These are phyloP conservation scores for Philereme transversata DNA, from an alignment of 2,888 invertebrate species.

Conservation along the genomic window DNA sequence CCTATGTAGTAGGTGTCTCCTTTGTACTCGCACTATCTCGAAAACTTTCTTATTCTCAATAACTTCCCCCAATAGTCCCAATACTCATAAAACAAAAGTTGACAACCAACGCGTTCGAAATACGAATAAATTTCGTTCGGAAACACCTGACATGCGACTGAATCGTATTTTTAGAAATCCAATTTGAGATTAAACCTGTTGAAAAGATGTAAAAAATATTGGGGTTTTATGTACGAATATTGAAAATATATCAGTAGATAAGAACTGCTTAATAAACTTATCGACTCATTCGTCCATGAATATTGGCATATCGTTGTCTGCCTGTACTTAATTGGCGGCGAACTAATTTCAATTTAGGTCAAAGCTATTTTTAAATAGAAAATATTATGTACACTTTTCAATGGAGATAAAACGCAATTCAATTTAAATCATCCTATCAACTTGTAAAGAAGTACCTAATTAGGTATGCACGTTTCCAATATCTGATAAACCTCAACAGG, in stretches of 20 bases:
- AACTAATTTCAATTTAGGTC: too few species aligned
- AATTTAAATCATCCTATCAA: too few species aligned
- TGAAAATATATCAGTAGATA: slow-evolving; percentile 5
- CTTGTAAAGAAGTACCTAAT: too few species aligned
- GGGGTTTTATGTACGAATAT: slow-evolving; percentile 1
- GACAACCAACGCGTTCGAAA: slow-evolving; percentile 12
- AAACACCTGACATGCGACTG: slow-evolving; percentile 13
- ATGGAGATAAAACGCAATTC: too few species aligned
- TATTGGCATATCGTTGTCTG: background rate
- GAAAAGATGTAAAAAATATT: background rate
- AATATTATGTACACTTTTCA: too few species aligned
- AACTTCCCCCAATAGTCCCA: slow-evolving; percentile 3
- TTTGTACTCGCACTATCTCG: slow-evolving; percentile 9
- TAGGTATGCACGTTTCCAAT: too few species aligned
- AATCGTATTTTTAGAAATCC: slow-evolving; percentile 4
- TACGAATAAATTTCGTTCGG: slow-evolving; percentile 7
- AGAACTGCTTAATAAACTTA: slow-evolving; percentile 2
- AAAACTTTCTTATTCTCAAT: slow-evolving; percentile 16
- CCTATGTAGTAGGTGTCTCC: slow-evolving; percentile 1
- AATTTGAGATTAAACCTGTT: slow-evolving; percentile 12
- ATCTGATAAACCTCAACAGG: too few species aligned
- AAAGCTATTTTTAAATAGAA: too few species aligned
- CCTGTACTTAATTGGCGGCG: background rate
- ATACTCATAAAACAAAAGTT: slow-evolving; percentile 20
- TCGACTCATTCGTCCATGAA: background rate